Conservation (phyloP, 1,140 invertebrate species). For the Thaumatotibia leucotreta region DNA sequence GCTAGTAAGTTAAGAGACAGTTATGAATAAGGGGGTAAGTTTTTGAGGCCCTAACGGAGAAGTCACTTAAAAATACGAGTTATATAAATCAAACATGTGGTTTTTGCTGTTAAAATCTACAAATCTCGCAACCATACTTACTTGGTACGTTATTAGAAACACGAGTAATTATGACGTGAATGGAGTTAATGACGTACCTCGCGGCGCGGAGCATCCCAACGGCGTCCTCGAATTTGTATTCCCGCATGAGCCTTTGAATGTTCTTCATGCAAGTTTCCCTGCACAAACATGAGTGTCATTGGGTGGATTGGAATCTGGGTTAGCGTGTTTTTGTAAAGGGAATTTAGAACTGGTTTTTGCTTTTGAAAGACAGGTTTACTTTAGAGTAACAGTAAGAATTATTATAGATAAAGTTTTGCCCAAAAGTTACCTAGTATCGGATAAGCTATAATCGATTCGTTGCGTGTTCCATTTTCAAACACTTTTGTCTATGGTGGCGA, state of each 20-base stretch:
- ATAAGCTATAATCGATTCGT: too few species aligned
- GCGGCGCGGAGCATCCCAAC: slow-evolving; percentile 89
- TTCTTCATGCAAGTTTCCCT: slow-evolving; percentile 91
- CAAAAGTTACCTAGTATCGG: too few species aligned
- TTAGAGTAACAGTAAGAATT: too few species aligned
- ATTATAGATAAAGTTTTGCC: too few species aligned
- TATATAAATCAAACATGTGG: too few species aligned
- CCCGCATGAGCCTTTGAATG: slow-evolving; percentile 87
- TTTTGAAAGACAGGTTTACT: neutral
- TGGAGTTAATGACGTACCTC: slow-evolving; percentile 78
- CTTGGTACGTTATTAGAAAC: slow-evolving; percentile 14
- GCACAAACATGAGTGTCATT: slow-evolving; percentile 35
- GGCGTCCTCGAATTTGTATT: slow-evolving; percentile 84
- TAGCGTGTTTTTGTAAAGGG: neutral
- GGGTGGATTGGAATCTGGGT: neutral
- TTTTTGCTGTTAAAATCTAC: too few species aligned
- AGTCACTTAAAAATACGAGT: too few species aligned
- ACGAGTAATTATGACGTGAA: neutral
- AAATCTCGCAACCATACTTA: neutral
- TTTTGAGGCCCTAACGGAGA: too few species aligned
- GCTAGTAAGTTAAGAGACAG: too few species aligned
- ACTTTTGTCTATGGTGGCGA: too few species aligned
- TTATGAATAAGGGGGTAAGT: too few species aligned
- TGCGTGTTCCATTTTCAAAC: too few species aligned
- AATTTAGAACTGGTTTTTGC: neutral